These are phyloP conservation scores for Actinemys pallida DNA, from an alignment of 2,113 vertebrate genomes.

Conservation along the genomic window DNA sequence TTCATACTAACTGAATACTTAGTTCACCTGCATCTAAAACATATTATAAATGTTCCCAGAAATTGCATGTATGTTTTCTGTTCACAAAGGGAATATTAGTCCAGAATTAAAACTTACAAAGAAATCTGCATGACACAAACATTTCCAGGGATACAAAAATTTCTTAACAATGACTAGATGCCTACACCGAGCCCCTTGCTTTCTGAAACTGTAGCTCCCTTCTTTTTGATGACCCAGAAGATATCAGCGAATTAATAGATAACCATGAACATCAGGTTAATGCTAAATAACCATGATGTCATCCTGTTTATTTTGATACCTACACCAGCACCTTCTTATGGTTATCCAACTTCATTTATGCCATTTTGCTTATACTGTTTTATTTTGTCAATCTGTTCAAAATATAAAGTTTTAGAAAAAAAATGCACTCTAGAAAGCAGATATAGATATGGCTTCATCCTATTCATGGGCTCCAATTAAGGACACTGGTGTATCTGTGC, in stretches of 20 bases:
- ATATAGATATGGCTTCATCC: background rate
- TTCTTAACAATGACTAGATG: fast-evolving
- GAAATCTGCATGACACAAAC: background rate
- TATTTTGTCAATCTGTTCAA: conserved; percentile 1
- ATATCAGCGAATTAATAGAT: conserved; percentile 5
- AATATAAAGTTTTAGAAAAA: conserved; percentile 3
- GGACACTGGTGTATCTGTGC: background rate
- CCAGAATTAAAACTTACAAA: conserved; percentile 19
- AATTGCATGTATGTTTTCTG: fast-evolving
- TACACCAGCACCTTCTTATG: background rate
- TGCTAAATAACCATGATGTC: background rate
- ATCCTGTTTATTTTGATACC: fast-evolving
- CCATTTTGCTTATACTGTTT: background rate
- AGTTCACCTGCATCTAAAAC: background rate
- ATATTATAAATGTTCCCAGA: fast-evolving
- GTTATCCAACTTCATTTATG: background rate
- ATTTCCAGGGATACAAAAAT: fast-evolving
- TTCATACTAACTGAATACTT: background rate
- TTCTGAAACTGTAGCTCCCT: background rate
- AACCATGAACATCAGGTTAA: background rate
- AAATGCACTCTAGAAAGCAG: background rate
- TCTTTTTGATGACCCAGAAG: background rate
- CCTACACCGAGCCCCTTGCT: fast-evolving
- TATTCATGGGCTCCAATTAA: background rate
- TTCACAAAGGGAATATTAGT: fast-evolving